A percentile compares a stretch with the other conserved stretches of the same genome.
These are phyloP conservation scores for Pelosia muscerda DNA, from an alignment of 2,888 invertebrate species.

Conservation along the genomic window DNA sequence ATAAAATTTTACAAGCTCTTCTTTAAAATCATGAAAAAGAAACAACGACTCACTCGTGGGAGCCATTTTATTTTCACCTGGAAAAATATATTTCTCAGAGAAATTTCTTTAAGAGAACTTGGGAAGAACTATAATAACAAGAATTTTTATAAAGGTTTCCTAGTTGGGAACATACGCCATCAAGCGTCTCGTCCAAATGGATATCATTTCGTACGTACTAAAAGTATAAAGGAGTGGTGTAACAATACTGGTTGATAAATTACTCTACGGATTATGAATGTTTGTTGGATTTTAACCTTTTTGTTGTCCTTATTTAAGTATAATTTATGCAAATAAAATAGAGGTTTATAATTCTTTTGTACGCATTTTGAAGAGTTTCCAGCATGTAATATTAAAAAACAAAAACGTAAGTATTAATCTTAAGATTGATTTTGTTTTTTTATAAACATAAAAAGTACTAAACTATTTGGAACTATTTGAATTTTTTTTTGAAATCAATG, in stretches of 20 bases:
- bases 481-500: too few relatives aligned
- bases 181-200: conserved; percentile 50
- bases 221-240: conserved; percentile 56
- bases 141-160: conserved; percentile 46
- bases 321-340: not conserved
- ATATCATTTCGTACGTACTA: conserved; percentile 53
- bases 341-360: not conserved
- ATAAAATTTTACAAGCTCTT: not conserved
- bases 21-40: not conserved
- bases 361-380: not conserved
- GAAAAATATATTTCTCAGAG: conserved; percentile 18
- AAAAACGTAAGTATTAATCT: not conserved
- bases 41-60: conserved; percentile 1
- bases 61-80: conserved; percentile 9
- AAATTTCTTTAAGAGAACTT: conserved; percentile 39
- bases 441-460: too few relatives aligned
- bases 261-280: conserved; percentile 59
- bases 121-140: conserved; percentile 42
- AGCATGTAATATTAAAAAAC: not conserved
- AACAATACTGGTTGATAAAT: conserved; percentile 63
- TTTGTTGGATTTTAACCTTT: conserved; percentile 57
- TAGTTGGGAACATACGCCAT: conserved; percentile 46
- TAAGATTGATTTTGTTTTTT: not conserved
- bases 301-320: conserved; percentile 31
- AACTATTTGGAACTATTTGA: too few relatives aligned